Evolutionary conservation across 2,888 invertebrate genomes (phyloP).

Genomic region (Dasypogon diadema): DNA sequence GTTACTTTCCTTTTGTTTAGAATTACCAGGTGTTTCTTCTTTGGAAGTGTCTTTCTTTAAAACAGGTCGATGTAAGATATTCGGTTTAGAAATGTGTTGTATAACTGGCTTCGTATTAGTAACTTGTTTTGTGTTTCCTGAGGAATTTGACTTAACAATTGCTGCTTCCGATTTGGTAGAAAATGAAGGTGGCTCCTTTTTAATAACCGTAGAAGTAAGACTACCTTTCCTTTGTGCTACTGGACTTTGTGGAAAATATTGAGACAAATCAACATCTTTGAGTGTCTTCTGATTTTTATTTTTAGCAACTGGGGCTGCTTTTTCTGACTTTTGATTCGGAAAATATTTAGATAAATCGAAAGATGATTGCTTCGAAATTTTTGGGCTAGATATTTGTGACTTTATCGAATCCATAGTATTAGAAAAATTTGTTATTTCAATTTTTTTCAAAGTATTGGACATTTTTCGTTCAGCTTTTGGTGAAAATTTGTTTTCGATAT

Average conservation of each 20-base stretch:
- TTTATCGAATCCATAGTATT: conserved; percentile 67
- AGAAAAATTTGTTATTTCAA: conserved; percentile 66
- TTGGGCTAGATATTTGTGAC: conserved; percentile 64
- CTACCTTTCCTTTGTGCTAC: conserved; percentile 62
- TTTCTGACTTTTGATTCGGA: conserved; percentile 65
- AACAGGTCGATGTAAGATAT: conserved; percentile 3
- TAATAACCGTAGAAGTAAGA: conserved; percentile 56
- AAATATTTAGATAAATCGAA: conserved; percentile 68
- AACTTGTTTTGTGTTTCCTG: background rate
- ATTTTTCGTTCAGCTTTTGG: conserved; percentile 60
- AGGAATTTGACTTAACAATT: background rate
- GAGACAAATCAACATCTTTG: conserved; percentile 67
- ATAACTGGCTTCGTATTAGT: background rate
- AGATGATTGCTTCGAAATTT: conserved; percentile 63
- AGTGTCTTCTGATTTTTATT: conserved; percentile 68
- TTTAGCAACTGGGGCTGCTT: conserved; percentile 59
- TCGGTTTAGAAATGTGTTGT: conserved; percentile 9
- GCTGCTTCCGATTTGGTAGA: conserved; percentile 52
- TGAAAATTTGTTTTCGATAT: conserved; percentile 59
- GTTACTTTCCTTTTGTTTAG: background rate
- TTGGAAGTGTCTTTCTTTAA: conserved; percentile 55
- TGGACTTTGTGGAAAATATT: conserved; percentile 67
- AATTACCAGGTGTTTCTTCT: background rate
- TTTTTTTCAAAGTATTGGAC: conserved; percentile 64
- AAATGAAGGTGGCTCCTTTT: conserved; percentile 57